Conservation (phyloP, 2,113 vertebrate genomes). For the Picathartes gymnocephalus region DNA sequence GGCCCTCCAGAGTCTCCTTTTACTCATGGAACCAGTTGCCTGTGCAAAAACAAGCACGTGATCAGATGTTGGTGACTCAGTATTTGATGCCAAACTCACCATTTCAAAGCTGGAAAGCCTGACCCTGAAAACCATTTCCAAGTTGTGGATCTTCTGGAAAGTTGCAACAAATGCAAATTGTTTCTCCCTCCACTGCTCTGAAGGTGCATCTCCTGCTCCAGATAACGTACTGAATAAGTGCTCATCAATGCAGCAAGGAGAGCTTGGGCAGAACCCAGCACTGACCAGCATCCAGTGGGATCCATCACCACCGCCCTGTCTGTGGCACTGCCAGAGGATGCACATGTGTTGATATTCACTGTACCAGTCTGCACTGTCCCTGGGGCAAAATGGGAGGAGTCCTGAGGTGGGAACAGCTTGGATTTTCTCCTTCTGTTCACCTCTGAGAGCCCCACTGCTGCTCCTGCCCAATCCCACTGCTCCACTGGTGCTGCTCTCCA, state of each 20-base stretch:
- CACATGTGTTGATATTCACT: not conserved
- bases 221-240: not conserved
- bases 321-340: not conserved
- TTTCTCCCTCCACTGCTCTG: not conserved
- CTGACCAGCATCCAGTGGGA: not conserved
- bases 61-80: not conserved
- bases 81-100: not conserved
- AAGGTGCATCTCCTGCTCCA: not conserved
- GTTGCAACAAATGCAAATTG: fast-evolving
- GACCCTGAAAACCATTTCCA: not conserved
- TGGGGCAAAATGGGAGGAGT: not conserved
- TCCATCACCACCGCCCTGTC: not conserved
- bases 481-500: not conserved
- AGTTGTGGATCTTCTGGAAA: not conserved
- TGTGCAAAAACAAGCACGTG: not conserved
- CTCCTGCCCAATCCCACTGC: not conserved
- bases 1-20: not conserved
- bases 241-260: not conserved
- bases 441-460: not conserved
- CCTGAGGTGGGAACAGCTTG: not conserved
- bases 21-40: not conserved
- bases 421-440: not conserved
- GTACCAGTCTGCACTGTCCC: not conserved
- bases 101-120: not conserved
- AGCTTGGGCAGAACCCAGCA: not conserved